These are phyloP conservation scores for Drosophila suboccidentalis DNA, from an alignment of 2,888 invertebrate genomes.

Conservation along the genomic window DNA sequence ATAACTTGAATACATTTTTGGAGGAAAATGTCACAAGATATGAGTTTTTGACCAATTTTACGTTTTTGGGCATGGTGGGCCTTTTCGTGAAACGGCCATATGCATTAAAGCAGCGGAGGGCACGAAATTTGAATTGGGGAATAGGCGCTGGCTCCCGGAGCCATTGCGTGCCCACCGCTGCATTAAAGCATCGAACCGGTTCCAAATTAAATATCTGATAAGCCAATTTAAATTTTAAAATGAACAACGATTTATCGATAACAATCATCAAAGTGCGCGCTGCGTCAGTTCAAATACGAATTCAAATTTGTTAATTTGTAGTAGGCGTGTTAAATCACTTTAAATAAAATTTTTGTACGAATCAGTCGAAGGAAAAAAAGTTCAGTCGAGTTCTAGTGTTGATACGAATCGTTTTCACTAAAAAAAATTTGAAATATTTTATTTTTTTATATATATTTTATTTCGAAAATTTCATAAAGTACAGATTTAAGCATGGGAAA, in stretches of 20 bases:
- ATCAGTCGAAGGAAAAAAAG: background rate
- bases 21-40: too few relatives aligned
- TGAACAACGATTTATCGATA: background rate
- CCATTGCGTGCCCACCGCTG: background rate
- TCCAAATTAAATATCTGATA: background rate
- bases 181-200: background rate
- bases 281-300: background rate
- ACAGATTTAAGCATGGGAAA: constrained; percentile 22
- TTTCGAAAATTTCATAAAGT: background rate
- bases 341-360: background rate
- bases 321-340: background rate
- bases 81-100: too few relatives aligned
- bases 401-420: background rate
- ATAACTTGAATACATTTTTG: too few relatives aligned
- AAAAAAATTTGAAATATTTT: background rate
- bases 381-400: background rate
- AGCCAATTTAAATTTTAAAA: background rate
- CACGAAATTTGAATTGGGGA: too few relatives aligned
- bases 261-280: background rate
- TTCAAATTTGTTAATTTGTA: background rate
- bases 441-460: constrained; percentile 3
- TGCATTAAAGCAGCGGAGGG: too few relatives aligned
- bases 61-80: too few relatives aligned
- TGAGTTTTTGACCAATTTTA: too few relatives aligned
- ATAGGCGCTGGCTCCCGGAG: too few relatives aligned